A percentile compares a stretch with the other conserved stretches of the same genome.
phyloP scores from a whole-genome alignment of 2,113 vertebrate species.

The Nothocercus julius region DNA sequence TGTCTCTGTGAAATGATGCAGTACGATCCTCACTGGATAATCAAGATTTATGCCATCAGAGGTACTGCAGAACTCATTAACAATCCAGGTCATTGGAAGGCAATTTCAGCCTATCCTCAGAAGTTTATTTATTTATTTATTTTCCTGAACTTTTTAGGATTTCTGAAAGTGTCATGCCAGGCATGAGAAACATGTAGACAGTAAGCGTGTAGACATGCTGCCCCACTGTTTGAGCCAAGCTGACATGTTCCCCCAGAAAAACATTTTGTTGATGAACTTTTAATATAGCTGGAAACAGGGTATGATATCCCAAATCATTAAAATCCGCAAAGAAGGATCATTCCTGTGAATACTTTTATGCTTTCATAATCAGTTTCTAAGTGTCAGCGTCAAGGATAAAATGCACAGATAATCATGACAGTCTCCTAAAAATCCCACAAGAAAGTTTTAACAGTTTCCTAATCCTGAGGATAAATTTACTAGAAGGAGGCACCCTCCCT shows the following conservation, averaged over 20 bases:
- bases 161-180: neutral
- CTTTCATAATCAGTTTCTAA: neutral
- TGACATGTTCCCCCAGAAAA: neutral
- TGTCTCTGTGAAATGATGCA: constrained; percentile 71
- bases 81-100: neutral
- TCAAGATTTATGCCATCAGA: constrained; percentile 79
- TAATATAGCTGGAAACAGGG: neutral
- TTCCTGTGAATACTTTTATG: neutral
- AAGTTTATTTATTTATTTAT: neutral
- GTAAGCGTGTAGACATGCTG: neutral
- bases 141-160: neutral
- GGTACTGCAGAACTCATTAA: constrained; percentile 54
- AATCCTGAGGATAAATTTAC: neutral
- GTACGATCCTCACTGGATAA: constrained; percentile 77
- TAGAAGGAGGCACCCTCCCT: neutral
- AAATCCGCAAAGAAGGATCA: neutral
- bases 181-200: neutral
- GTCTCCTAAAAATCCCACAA: neutral
- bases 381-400: neutral
- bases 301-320: neutral
- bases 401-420: neutral
- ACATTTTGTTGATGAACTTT: neutral
- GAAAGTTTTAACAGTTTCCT: neutral
- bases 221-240: neutral
- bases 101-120: neutral